phyloP scores from a whole-genome alignment of 2,888 invertebrate species.

The Magallana nippona region DNA sequence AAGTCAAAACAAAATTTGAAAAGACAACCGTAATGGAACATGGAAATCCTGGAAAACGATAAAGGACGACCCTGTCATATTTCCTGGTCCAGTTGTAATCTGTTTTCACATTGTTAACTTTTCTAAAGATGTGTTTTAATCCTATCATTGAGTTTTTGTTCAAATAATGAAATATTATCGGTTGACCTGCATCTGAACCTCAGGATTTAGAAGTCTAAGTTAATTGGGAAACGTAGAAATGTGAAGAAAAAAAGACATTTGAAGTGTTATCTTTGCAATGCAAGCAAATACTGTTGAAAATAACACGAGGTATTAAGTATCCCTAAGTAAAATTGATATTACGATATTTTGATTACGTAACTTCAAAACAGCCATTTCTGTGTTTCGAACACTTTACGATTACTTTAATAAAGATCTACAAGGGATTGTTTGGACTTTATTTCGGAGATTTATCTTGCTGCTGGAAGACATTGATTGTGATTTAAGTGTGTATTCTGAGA shows the following conservation, averaged over 20 bases:
- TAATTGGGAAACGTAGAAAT: too few species aligned
- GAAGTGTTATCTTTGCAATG: too few species aligned
- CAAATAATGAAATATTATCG: too few species aligned
- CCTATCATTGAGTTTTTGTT: too few species aligned
- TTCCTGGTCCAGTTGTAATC: slow-evolving; percentile 19
- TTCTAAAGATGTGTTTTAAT: background rate
- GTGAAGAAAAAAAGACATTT: too few species aligned
- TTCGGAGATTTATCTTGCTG: slow-evolving; percentile 22
- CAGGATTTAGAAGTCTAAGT: too few species aligned
- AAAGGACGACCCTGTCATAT: background rate
- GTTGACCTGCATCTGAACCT: too few species aligned
- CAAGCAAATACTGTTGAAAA: too few species aligned
- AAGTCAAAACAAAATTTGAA: background rate
- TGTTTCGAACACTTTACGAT: background rate
- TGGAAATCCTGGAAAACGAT: background rate
- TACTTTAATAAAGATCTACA: background rate
- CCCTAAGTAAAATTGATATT: too few species aligned
- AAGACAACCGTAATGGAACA: background rate
- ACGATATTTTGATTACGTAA: too few species aligned
- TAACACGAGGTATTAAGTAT: too few species aligned
- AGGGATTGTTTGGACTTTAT: slow-evolving; percentile 13
- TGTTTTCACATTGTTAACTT: background rate
- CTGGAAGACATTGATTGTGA: background rate
- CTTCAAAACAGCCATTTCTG: too few species aligned
- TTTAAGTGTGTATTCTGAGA: slow-evolving; percentile 28